Evolutionary conservation across 1,140 invertebrate genomes (phyloP), one percentile per base, ranked within the genome.

Genomic region (Pseudomyrmex sp.): DNA sequence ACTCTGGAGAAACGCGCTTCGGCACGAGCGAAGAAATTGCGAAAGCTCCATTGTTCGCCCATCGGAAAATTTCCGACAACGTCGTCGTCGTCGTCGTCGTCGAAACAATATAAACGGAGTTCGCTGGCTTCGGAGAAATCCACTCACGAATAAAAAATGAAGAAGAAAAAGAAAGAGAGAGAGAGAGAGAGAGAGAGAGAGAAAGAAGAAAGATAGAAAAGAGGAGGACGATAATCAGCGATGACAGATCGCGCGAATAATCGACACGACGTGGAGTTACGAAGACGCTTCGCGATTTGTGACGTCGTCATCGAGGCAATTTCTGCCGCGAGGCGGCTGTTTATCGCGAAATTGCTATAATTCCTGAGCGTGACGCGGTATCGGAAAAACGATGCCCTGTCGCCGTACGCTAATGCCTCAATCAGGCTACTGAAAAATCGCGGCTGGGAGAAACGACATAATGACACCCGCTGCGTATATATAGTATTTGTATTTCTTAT

Each of bases 301-400:
- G 66, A 61, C 66, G 76, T 79, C 52, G 75, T 79, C 75, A 44
- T 70, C 20, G 66, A 61, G 44, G 76, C 66, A 80, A 80, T 80
- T 80, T 72, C 66, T 61, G 23, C 44, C 63, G 18, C 20, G 23
- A 50, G 54, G 12, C 46, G 52, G 44, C 66, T 80, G 76, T 80
- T 80, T 80, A 80, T 80, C 76, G 48, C 76, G 66, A 48, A 70
- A 80, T 80, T 80, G 76, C 76, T 80, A 80, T 80, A 80, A 80
- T 80, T 80, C 66, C 56, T 70, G 65, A 35, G 20, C 70, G 66
- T 44, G 76, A 61, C 56, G 76, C 44, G 46, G 44, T 80, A 80
- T 80, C n/a, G 66, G 65, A 80, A 70, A 61, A 70, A 80, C 76
- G 66, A 50, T 46, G 76, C 54, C 20, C 58, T 26, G 54, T 79